A percentile compares a stretch with the other conserved stretches of the same genome.
Conservation (phyloP, 2,113 vertebrate species). For the Chionomys nivalis region DNA sequence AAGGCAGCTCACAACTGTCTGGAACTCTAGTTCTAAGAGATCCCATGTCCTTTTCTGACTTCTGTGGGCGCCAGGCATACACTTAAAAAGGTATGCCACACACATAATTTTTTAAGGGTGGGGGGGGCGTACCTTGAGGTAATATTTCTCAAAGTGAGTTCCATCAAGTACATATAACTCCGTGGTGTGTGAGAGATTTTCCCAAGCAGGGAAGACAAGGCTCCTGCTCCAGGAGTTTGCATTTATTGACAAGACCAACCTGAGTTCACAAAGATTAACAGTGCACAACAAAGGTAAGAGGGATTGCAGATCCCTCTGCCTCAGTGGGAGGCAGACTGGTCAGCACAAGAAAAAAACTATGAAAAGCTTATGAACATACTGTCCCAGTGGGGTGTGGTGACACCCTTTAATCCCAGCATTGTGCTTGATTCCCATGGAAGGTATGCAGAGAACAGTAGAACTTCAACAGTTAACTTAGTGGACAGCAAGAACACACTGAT, state of each 20-base stretch:
- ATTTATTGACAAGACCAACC: neutral
- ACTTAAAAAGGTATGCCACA: neutral
- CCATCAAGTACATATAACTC: neutral
- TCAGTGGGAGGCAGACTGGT: neutral
- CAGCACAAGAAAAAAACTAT: neutral
- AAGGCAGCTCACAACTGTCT: neutral
- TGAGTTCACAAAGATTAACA: neutral
- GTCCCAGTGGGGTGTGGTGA: neutral
- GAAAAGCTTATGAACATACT: neutral
- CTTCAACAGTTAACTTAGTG: neutral
- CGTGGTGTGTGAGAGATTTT: neutral
- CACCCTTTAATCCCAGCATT: neutral
- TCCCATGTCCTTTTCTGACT: neutral
- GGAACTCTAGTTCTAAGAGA: neutral
- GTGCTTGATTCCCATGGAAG: neutral
- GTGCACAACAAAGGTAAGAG: neutral
- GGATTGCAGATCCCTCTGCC: neutral
- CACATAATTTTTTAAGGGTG: neutral
- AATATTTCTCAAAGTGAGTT: neutral
- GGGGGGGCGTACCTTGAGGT: accelerated
- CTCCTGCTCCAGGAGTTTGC: neutral
- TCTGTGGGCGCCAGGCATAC: neutral
- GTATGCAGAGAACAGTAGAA: neutral
- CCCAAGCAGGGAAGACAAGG: neutral
- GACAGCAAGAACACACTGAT: neutral